A percentile compares a stretch with the other conserved stretches of the same genome.
Conservation (phyloP, 2,113 vertebrate species). For the Odontophorus gujanensis region DNA sequence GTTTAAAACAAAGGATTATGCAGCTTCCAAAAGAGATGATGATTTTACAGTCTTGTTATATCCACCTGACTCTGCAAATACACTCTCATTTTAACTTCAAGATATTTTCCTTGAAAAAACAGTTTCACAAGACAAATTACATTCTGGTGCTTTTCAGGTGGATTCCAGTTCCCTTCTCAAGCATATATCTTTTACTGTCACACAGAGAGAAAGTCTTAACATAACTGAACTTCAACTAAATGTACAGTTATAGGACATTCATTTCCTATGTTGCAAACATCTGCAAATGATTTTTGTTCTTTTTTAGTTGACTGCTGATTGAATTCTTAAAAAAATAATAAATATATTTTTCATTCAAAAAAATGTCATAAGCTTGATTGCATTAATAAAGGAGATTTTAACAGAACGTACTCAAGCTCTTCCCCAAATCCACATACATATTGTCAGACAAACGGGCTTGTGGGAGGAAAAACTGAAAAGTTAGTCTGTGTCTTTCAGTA, state of each 20-base stretch:
- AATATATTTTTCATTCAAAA: background rate
- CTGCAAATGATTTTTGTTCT: background rate
- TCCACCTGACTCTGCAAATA: background rate
- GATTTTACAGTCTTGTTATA: background rate
- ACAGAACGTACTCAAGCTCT: background rate
- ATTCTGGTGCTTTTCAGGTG: background rate
- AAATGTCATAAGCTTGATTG: background rate
- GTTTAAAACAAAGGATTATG: conserved; percentile 2
- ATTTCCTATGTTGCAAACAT: background rate
- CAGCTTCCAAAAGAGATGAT: background rate
- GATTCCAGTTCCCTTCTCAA: background rate
- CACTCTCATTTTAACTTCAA: background rate
- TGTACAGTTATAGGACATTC: background rate
- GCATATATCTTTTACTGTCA: background rate
- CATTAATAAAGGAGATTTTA: background rate
- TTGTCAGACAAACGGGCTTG: background rate
- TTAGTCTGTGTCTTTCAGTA: background rate
- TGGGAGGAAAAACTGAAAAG: background rate
- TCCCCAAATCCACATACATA: background rate
- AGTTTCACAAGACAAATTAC: background rate
- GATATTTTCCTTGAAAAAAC: background rate
- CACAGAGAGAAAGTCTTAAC: background rate
- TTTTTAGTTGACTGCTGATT: background rate
- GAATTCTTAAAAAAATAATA: background rate
- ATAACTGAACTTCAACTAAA: background rate